Evolutionary conservation across 2,113 vertebrate species (phyloP).

Genomic region (Anguilla japonica): DNA sequence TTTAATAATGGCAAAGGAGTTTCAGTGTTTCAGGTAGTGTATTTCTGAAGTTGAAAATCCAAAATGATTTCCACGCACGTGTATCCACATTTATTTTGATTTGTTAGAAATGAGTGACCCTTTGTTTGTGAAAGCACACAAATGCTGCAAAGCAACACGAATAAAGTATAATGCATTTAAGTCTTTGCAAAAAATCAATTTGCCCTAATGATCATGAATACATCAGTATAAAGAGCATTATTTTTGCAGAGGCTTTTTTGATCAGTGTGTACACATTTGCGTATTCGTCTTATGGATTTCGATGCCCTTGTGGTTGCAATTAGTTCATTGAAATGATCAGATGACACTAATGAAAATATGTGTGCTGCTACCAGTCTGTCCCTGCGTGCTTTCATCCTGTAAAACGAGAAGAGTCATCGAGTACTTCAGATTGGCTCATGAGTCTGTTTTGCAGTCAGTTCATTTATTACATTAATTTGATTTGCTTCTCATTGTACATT

Average conservation of each 20-base stretch:
- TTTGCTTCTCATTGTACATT: constrained; percentile 13
- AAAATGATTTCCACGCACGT: background rate
- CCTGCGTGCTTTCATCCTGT: background rate
- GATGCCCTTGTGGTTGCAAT: constrained; percentile 16
- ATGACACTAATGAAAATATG: constrained; percentile 11
- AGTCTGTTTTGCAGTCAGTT: constrained; percentile 8
- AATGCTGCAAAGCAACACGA: constrained; percentile 1
- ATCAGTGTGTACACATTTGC: background rate
- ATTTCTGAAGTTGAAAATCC: background rate
- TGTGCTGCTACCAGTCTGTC: constrained; percentile 4
- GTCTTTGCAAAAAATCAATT: background rate
- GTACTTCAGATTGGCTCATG: background rate
- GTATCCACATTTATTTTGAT: background rate
- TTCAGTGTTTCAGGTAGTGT: background rate
- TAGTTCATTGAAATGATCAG: constrained; percentile 1
- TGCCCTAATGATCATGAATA: constrained; percentile 1
- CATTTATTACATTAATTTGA: constrained; percentile 4
- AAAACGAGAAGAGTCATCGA: constrained; percentile 1
- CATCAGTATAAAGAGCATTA: background rate
- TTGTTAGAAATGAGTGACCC: background rate
- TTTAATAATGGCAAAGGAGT: background rate
- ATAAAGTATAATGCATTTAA: background rate
- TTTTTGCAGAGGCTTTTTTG: background rate
- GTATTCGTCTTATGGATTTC: constrained; percentile 7
- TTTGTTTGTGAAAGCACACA: background rate